Evolutionary conservation across 2,113 vertebrate genomes (phyloP).

Genomic region (Percopsis transmontana): DNA sequence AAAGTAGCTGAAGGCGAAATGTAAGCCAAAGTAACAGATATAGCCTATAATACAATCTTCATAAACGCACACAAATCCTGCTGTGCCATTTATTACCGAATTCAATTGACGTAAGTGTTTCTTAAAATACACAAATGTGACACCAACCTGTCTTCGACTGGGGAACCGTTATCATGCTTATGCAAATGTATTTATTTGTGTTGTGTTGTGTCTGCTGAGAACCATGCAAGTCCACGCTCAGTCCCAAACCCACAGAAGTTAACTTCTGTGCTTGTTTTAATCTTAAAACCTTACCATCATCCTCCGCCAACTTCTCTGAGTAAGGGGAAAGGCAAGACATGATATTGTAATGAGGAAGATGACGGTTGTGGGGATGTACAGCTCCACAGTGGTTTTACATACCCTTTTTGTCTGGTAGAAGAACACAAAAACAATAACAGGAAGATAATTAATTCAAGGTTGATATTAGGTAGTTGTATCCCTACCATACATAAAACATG

Average conservation of each 20-base stretch:
- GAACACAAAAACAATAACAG: background rate
- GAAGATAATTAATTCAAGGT: constrained; percentile 11
- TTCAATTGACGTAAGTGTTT: no score
- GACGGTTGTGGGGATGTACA: background rate
- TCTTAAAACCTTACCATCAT: constrained; percentile 63
- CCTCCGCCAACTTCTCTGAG: constrained; percentile 55
- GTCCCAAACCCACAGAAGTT: constrained; percentile 58
- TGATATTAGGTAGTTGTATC: constrained; percentile 3
- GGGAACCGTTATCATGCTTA: no score
- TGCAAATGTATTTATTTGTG: background rate
- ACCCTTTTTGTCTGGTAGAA: constrained; percentile 57
- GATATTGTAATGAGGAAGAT: background rate
- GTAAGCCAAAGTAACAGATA: no score
- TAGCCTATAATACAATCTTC: no score
- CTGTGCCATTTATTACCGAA: no score
- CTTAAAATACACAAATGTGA: no score
- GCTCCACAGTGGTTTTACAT: constrained; percentile 24
- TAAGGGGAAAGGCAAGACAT: constrained; percentile 39
- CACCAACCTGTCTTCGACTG: no score
- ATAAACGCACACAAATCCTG: no score
- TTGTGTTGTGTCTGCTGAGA: background rate
- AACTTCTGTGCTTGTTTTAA: constrained; percentile 56
- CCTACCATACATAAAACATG: constrained; percentile 4
- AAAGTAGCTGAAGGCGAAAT: no score
- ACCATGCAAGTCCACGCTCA: constrained; percentile 62